Conservation (phyloP, 2,888 invertebrate species). For the Iselma pallidipennis region DNA sequence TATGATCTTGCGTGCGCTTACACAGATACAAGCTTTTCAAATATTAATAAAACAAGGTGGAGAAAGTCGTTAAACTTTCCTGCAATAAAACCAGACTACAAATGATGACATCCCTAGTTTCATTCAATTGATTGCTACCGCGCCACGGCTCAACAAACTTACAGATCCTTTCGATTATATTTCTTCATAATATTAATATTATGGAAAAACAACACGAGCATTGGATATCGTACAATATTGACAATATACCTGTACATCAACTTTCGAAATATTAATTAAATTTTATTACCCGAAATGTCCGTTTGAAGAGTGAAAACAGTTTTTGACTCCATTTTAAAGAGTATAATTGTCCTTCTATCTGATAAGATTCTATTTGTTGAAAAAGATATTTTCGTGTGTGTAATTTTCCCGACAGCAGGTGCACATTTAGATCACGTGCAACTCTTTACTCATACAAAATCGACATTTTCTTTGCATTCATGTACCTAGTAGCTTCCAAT, state of each 20-base stretch:
- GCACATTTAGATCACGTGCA: slow-evolving; percentile 29
- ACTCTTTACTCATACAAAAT: slow-evolving; percentile 25
- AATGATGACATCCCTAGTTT: background rate
- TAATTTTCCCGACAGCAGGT: slow-evolving; percentile 15
- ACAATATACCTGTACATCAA: no score
- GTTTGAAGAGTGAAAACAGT: background rate
- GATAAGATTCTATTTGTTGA: background rate
- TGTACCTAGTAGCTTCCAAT: background rate
- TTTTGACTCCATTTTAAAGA: background rate
- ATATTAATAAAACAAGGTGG: slow-evolving; percentile 27
- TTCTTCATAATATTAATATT: background rate
- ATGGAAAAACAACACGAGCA: background rate
- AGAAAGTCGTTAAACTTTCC: slow-evolving; percentile 22
- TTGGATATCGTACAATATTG: no score
- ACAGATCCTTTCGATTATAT: background rate
- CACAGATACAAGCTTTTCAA: slow-evolving; percentile 25
- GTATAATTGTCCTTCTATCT: background rate
- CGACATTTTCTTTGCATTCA: background rate
- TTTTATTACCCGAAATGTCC: background rate
- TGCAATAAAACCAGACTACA: slow-evolving; percentile 19
- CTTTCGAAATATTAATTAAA: no score
- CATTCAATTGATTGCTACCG: background rate
- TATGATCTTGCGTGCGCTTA: slow-evolving; percentile 23
- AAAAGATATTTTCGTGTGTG: background rate
- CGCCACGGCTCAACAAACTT: background rate